Conservation (phyloP, 2,888 invertebrate genomes). For the Habroteleia sp. region DNA sequence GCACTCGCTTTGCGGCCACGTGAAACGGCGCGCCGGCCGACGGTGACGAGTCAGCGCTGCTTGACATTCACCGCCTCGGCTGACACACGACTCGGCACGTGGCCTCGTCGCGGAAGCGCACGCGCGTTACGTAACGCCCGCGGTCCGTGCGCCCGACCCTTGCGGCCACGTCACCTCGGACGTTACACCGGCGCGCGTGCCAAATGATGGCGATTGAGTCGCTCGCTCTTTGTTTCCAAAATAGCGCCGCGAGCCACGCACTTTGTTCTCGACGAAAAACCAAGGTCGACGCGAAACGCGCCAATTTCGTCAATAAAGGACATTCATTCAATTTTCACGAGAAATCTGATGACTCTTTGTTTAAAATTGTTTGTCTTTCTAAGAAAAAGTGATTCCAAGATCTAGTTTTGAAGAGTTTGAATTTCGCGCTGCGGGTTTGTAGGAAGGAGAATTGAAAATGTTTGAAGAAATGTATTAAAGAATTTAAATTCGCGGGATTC, state of each 20-base stretch:
- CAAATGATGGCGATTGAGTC: conserved; percentile 4
- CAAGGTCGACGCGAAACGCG: conserved; percentile 30
- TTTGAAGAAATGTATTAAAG: too few species aligned
- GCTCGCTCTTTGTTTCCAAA: conserved; percentile 28
- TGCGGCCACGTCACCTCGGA: conserved; percentile 32
- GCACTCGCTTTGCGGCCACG: conserved; percentile 64
- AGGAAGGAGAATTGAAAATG: too few species aligned
- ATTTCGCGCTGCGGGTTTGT: too few species aligned
- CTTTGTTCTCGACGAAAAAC: conserved; percentile 11
- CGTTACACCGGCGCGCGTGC: conserved; percentile 11
- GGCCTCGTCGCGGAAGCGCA: conserved; percentile 65
- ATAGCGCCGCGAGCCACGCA: not conserved
- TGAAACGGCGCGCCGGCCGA: conserved; percentile 47
- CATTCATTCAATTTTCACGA: too few species aligned
- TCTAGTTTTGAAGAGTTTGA: too few species aligned
- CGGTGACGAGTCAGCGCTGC: conserved; percentile 26
- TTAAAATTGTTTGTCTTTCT: too few species aligned
- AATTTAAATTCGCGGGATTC: too few species aligned
- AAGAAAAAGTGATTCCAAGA: too few species aligned
- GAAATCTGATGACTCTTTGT: too few species aligned
- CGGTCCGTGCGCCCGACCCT: conserved; percentile 47
- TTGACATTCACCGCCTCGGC: conserved; percentile 67
- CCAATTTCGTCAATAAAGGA: too few species aligned
- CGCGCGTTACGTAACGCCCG: conserved; percentile 68
- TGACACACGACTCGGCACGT: conserved; percentile 67